Evolutionary conservation across 2,888 invertebrate species (phyloP), one percentile per base, ranked within the genome.

Genomic region (Apantesis nais): DNA sequence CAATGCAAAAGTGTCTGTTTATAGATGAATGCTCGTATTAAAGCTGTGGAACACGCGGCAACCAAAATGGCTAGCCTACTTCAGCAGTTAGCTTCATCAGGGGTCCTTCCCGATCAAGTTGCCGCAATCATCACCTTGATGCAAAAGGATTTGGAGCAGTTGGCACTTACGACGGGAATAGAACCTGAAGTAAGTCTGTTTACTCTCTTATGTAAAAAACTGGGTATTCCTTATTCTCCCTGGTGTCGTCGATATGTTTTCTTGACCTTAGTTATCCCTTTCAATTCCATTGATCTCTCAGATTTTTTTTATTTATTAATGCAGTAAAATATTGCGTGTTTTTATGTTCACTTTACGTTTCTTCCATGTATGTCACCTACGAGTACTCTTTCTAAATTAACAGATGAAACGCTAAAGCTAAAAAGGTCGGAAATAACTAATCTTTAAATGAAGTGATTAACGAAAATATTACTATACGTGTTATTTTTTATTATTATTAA

Each of bases 31-130:
- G 72, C 73, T 0, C 72, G 79, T 22, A 68, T 80, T 14, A 62
- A 67, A 48, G 81, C 81, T 14, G 79, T 81, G 0, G 79, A 80
- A 66, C 31, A 67, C 9, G 81, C 71, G 0, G 48, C 81, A 55
- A 34, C 41, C 5, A 71, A 72, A 31, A 78, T 80, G 79, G 77
- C 81, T 8, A 71, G 62, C 5, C 37, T 80, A 34, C 61, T 80
- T 22, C 71, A 71, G 0, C 79, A 80, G 55, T 63, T 80, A 34
- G 71, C 75, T 4, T 64, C 25, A 0, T 68, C 58, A 0, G 82
- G 75, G 3, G 70, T 48, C 1, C 58, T 80, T 44, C 79, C 79
- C 0, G 4, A 14, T 5, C 77, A 70, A 0, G 25, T 76, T 25
- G 60, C 58, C 8, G 14, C 2, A 1, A 55, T 37, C 19, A 29